Conservation (phyloP, 2,888 invertebrate species). For the Chaetogeoica ovagalla region DNA sequence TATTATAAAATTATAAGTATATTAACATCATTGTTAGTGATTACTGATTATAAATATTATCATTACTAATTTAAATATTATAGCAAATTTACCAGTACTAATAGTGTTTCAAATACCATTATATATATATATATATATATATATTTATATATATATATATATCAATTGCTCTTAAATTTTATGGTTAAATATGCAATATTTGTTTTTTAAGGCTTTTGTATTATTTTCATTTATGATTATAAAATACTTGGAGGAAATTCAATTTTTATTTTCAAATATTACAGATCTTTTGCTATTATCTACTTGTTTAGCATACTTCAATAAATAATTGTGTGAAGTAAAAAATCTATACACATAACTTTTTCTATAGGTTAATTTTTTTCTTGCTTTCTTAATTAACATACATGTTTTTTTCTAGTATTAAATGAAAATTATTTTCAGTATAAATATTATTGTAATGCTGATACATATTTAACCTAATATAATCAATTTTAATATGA, state of each 20-base stretch:
- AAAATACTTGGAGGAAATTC: not conserved
- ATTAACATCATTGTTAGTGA: constrained; percentile 40
- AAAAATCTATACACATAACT: not conserved
- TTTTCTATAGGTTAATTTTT: not conserved
- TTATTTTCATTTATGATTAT: not conserved
- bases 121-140: constrained; percentile 17
- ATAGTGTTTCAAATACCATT: constrained; percentile 13
- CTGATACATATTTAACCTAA: no score
- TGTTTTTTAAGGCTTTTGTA: not conserved
- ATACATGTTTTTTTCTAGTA: no score
- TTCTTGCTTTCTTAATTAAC: not conserved
- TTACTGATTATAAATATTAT: constrained; percentile 27
- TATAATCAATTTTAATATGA: not conserved
- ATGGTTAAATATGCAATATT: constrained; percentile 2
- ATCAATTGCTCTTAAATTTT: not conserved
- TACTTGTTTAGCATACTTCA: not conserved
- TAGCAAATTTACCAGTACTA: constrained; percentile 30
- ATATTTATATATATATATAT: no score
- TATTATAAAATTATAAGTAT: constrained; percentile 23
- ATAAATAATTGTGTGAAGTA: not conserved
- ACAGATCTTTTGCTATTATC: not conserved
- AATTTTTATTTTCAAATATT: constrained; percentile 7
- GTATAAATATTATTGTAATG: no score
- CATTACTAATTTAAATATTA: constrained; percentile 40
- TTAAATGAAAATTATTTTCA: no score